These are phyloP conservation scores for Ditylenchus weischeri DNA, from an alignment of 2,888 invertebrate genomes.

Conservation along the genomic window DNA sequence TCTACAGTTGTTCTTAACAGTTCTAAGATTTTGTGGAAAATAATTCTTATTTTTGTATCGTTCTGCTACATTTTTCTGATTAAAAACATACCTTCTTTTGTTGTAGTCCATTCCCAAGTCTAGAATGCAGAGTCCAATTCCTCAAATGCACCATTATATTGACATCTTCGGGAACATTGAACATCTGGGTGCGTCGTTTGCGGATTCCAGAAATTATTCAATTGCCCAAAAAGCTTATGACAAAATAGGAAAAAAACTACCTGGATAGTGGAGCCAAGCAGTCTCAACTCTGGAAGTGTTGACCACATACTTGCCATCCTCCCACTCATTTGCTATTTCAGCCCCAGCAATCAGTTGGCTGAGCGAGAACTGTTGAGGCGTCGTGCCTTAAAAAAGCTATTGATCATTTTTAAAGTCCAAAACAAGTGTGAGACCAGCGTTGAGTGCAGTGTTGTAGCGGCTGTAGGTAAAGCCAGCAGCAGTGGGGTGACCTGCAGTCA, in stretches of 20 bases:
- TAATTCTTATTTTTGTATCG: no score
- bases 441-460: slow-evolving; percentile 38
- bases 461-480: slow-evolving; percentile 38
- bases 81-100: no score
- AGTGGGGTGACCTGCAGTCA: slow-evolving; percentile 15
- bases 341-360: slow-evolving; percentile 23
- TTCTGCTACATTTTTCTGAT: no score
- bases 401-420: not conserved
- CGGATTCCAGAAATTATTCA: slow-evolving; percentile 7
- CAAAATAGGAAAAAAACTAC: slow-evolving; percentile 1
- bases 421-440: not conserved
- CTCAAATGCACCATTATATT: slow-evolving; percentile 40
- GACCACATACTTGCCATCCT: slow-evolving; percentile 39
- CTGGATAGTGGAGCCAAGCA: slow-evolving; percentile 49
- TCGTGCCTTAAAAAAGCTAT: slow-evolving; percentile 7
- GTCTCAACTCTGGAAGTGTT: slow-evolving; percentile 41
- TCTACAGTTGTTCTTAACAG: no score
- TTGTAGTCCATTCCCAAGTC: no score
- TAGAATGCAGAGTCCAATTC: slow-evolving; percentile 30
- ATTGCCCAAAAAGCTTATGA: no score
- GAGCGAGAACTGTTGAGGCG: slow-evolving; percentile 29
- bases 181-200: slow-evolving; percentile 27
- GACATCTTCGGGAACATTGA: slow-evolving; percentile 25
- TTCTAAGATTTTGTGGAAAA: no score
- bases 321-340: slow-evolving; percentile 33